Conservation (phyloP, 1,140 invertebrate genomes). For the Dinoponera quadriceps region DNA sequence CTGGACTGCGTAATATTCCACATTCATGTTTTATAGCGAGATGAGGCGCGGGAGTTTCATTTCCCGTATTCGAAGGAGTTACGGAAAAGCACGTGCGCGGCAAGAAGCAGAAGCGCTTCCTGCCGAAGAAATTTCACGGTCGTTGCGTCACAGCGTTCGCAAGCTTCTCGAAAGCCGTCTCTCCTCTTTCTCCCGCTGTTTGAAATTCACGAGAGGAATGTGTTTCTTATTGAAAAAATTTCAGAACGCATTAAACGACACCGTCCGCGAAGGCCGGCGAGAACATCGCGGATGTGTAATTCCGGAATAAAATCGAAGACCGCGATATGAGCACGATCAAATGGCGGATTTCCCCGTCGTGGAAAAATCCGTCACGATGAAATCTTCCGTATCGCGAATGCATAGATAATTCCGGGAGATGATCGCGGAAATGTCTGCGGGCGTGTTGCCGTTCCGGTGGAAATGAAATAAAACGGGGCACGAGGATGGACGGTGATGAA, state of each 20-base stretch:
- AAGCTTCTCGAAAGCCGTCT: background rate
- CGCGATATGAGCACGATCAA: background rate
- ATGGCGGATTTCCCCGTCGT: background rate
- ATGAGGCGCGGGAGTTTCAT: conserved; percentile 10
- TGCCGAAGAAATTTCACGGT: conserved; percentile 5
- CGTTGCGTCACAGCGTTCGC: conserved; percentile 5
- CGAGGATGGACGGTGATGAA: background rate
- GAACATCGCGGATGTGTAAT: too few relatives aligned
- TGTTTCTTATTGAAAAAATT: too few relatives aligned
- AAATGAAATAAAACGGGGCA: conserved; percentile 6
- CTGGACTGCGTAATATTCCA: background rate
- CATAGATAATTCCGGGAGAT: background rate
- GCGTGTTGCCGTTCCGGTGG: background rate
- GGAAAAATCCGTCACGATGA: background rate
- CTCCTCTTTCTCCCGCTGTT: background rate
- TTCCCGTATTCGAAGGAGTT: conserved; percentile 5
- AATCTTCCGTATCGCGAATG: background rate
- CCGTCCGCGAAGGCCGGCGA: too few relatives aligned
- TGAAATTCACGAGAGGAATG: background rate
- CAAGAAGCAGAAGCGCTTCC: background rate
- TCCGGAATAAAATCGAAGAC: too few relatives aligned
- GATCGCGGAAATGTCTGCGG: background rate
- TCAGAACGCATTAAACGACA: background rate
- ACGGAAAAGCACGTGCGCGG: background rate
- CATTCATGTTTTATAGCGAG: conserved; percentile 19